These are phyloP conservation scores for Eristalis arbustorum DNA, from an alignment of 2,888 invertebrate genomes.

Conservation along the genomic window DNA sequence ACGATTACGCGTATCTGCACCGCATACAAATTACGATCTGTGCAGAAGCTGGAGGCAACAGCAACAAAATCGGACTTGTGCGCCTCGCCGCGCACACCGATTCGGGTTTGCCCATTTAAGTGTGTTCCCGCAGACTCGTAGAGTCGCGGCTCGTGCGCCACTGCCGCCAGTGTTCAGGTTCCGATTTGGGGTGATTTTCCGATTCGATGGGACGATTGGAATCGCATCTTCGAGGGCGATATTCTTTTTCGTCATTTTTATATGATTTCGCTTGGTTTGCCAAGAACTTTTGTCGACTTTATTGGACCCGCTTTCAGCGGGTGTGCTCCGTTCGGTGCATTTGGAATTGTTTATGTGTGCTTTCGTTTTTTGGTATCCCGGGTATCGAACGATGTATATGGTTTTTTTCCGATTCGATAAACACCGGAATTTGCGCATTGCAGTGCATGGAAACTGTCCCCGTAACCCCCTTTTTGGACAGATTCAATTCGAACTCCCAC, in stretches of 20 bases:
- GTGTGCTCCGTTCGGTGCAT: neutral
- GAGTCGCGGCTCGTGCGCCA: no score
- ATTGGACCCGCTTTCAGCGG: slow-evolving; percentile 10
- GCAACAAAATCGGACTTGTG: neutral
- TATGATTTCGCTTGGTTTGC: slow-evolving; percentile 48
- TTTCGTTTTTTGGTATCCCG: neutral
- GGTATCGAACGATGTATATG: slow-evolving; percentile 82
- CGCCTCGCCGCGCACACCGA: neutral
- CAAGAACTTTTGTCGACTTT: slow-evolving; percentile 54
- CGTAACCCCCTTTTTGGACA: slow-evolving; percentile 4
- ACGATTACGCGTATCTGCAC: slow-evolving; percentile 16
- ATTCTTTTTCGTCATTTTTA: slow-evolving; percentile 35
- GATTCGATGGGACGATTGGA: neutral
- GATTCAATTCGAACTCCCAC: slow-evolving; percentile 33
- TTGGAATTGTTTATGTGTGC: slow-evolving; percentile 4
- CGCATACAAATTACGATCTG: slow-evolving; percentile 29
- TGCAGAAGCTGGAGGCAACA: slow-evolving; percentile 19
- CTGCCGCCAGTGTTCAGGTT: neutral
- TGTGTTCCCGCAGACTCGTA: neutral
- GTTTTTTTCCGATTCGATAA: slow-evolving; percentile 64
- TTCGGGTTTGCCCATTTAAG: neutral
- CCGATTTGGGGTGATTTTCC: neutral
- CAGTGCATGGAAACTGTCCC: slow-evolving; percentile 37
- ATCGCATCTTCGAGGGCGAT: slow-evolving; percentile 25
- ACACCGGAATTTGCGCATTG: slow-evolving; percentile 67